A percentile compares a stretch with the other conserved stretches of the same genome.
Evolutionary conservation across 1,140 invertebrate genomes (phyloP).

Genomic region (Drosophila mojavensis): DNA sequence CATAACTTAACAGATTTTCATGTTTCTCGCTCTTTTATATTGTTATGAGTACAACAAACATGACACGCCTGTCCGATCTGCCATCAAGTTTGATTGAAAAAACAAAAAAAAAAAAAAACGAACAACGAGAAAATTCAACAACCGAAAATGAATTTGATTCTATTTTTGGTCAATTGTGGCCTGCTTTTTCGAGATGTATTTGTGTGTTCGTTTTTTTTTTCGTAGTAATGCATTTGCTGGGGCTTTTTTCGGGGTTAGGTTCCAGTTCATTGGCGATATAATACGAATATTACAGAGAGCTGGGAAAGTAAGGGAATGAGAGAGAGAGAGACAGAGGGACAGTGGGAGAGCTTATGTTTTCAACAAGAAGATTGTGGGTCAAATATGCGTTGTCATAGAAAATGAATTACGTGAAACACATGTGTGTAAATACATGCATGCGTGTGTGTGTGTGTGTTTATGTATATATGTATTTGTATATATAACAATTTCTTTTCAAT

Average conservation of each 20-base stretch:
- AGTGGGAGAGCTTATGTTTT: conserved; percentile 29
- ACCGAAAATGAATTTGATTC: conserved; percentile 24
- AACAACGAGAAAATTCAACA: conserved; percentile 8
- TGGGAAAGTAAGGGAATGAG: not conserved
- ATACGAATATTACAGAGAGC: conserved; percentile 48
- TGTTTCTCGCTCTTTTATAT: conserved; percentile 2
- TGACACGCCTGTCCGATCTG: conserved; percentile 26
- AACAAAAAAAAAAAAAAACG: not conserved
- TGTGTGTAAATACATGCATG: conserved; percentile 7
- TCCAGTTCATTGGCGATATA: conserved; percentile 68
- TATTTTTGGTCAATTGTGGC: conserved; percentile 80
- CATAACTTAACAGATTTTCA: conserved; percentile 19
- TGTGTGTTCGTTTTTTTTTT: not conserved
- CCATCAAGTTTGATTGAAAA: not conserved
- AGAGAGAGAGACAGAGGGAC: conserved; percentile 1
- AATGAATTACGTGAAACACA: conserved; percentile 11
- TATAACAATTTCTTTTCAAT: conserved; percentile 72
- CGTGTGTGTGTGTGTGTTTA: conserved; percentile 15
- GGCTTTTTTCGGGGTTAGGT: conserved; percentile 28
- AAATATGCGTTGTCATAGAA: conserved; percentile 44
- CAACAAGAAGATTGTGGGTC: conserved; percentile 66
- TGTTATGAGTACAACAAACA: conserved; percentile 15
- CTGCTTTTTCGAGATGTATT: conserved; percentile 59
- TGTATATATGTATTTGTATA: conserved; percentile 23
- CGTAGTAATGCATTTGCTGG: conserved; percentile 6